Percentiles rank a stretch among this genome's conserved stretches.
Evolutionary conservation across 92 coral and sea anemone genomes (phyloP).

Genomic region (Epizoanthus rinbou): DNA sequence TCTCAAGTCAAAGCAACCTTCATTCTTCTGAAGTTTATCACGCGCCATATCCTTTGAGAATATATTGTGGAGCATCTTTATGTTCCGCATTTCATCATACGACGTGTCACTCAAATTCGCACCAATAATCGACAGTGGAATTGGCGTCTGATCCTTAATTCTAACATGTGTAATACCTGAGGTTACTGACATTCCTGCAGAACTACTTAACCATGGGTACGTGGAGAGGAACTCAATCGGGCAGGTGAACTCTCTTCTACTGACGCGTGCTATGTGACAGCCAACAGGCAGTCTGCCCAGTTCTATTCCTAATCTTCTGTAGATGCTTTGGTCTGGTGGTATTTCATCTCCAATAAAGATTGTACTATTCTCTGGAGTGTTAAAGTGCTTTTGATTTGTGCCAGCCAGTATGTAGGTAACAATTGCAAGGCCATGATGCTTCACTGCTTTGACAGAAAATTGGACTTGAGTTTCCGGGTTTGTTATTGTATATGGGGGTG

Average conservation of each 20-base stretch:
- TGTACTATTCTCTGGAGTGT: constrained; percentile 42
- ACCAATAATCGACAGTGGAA: constrained; percentile 60
- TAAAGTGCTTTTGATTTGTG: constrained; percentile 27
- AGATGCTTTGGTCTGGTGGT: constrained; percentile 37
- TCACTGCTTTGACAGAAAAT: constrained; percentile 38
- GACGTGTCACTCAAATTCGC: constrained; percentile 2
- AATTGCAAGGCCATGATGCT: constrained; percentile 49
- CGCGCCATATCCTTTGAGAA: not conserved
- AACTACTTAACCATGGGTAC: constrained; percentile 16
- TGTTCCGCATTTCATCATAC: not conserved
- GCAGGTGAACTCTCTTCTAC: not conserved
- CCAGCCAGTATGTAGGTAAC: constrained; percentile 54
- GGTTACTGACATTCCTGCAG: not conserved
- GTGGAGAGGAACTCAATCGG: constrained; percentile 27
- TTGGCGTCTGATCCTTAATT: not conserved
- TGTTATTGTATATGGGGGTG: constrained; percentile 28
- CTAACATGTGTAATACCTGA: constrained; percentile 53
- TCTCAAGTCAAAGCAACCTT: not conserved
- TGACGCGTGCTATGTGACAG: constrained; percentile 29
- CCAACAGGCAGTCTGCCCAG: constrained; percentile 55
- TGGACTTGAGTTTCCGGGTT: constrained; percentile 41
- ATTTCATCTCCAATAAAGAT: constrained; percentile 40
- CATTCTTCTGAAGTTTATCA: not conserved
- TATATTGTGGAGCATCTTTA: not conserved
- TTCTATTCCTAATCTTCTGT: constrained; percentile 34